phyloP scores from a whole-genome alignment of 2,888 invertebrate genomes.

The Acanthosepion lycidas region DNA sequence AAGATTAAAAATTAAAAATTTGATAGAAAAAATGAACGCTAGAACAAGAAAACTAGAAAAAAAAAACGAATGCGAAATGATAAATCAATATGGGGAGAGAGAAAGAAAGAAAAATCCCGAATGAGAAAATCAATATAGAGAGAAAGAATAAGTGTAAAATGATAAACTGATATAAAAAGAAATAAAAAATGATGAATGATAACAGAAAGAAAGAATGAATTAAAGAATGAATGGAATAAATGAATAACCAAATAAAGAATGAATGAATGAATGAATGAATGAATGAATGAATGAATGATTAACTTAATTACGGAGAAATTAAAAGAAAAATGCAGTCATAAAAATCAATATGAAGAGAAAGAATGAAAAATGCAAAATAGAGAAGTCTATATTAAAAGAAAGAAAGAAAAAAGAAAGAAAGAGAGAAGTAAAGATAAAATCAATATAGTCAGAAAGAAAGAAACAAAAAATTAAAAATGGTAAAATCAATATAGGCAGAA shows the following conservation, averaged over 20 bases:
- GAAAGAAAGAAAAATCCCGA: neutral
- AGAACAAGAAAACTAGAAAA: no score
- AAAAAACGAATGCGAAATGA: no score
- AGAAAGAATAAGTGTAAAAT: no score
- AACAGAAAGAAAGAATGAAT: no score
- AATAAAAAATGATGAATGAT: neutral
- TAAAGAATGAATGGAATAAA: neutral
- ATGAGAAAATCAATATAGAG: neutral
- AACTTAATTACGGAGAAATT: no score
- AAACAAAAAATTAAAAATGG: neutral
- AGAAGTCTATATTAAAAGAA: no score
- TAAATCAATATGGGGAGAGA: neutral
- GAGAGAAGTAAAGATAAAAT: neutral
- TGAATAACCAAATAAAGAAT: neutral
- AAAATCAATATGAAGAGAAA: neutral
- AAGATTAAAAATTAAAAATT: neutral
- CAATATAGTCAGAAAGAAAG: neutral
- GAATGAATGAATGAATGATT: neutral
- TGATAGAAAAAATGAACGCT: no score
- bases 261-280: no score
- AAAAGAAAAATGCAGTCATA: no score
- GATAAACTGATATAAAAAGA: neutral
- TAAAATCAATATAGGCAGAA: no score
- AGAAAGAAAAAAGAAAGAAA: neutral
- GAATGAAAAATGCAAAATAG: neutral